Conservation (phyloP, 2,888 invertebrate species). For the Coremacera marginata region DNA sequence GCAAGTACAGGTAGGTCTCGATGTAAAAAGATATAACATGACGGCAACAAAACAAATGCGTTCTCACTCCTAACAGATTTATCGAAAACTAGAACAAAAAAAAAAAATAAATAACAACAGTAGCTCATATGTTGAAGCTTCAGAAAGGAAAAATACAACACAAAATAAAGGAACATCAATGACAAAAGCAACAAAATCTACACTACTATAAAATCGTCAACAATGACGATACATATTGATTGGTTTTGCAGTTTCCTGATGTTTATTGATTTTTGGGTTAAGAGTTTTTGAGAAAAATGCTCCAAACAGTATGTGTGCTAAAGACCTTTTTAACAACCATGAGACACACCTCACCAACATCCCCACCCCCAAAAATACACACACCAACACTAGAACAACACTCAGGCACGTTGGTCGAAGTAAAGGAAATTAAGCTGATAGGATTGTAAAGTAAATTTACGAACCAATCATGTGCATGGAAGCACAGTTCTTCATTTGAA, state of each 20-base stretch:
- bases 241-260: conserved; percentile 38
- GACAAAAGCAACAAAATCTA: not conserved
- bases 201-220: not conserved
- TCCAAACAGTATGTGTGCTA: not conserved
- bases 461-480: conserved; percentile 3
- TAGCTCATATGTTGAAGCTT: conserved; percentile 1
- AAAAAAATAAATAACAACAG: not conserved
- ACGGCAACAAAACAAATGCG: not conserved
- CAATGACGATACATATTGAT: conserved; percentile 37
- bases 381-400: not conserved
- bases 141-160: not conserved
- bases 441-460: not conserved
- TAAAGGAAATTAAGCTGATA: not conserved
- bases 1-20: not conserved
- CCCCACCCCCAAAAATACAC: conserved; percentile 4
- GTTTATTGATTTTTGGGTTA: conserved; percentile 35
- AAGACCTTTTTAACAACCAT: not conserved
- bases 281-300: conserved; percentile 5
- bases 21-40: not conserved
- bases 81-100: not conserved
- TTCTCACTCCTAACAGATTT: not conserved
- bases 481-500: not conserved
- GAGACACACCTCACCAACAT: not conserved
- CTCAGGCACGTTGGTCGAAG: not conserved
- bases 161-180: conserved; percentile 5